A percentile compares a stretch with the other conserved stretches of the same genome.
Conservation (phyloP, 2,888 invertebrate genomes). For the Pammene aurita region DNA sequence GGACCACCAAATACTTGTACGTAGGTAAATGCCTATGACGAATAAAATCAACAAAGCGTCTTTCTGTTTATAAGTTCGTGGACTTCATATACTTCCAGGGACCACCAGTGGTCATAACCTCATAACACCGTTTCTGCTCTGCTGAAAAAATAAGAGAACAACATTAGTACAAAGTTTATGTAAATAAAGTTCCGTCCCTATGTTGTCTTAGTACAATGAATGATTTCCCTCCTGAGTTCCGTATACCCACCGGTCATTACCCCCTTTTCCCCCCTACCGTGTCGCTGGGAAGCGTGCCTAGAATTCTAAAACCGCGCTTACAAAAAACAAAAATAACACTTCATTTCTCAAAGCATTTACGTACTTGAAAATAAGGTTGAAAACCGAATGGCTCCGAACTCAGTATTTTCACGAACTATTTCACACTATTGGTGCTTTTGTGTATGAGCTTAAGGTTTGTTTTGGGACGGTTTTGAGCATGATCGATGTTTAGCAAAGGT, state of each 20-base stretch:
- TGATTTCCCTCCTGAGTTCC: slow-evolving; percentile 29
- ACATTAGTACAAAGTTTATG: too few relatives aligned
- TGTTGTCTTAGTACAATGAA: slow-evolving; percentile 23
- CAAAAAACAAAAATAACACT: slow-evolving; percentile 49
- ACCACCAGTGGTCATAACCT: too few relatives aligned
- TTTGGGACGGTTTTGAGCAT: slow-evolving; percentile 42
- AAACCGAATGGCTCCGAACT: background rate
- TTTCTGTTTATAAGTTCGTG: too few relatives aligned
- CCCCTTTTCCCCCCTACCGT: slow-evolving; percentile 55
- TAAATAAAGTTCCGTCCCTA: background rate
- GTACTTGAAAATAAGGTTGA: background rate
- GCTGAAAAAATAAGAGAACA: too few relatives aligned
- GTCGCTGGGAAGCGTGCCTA: slow-evolving; percentile 59
- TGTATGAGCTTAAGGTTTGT: slow-evolving; percentile 41
- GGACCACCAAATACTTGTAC: too few relatives aligned
- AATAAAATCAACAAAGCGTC: too few relatives aligned
- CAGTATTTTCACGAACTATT: background rate
- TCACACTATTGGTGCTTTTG: slow-evolving; percentile 3
- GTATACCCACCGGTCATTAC: slow-evolving; percentile 51
- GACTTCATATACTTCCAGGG: too few relatives aligned
- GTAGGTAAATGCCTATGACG: too few relatives aligned
- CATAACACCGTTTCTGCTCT: too few relatives aligned
- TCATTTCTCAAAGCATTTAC: slow-evolving; percentile 41
- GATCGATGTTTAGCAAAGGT: slow-evolving; percentile 43
- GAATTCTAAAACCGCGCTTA: slow-evolving; percentile 62